Conservation (phyloP, 2,113 vertebrate species). For the Pycnonotus jocosus region DNA sequence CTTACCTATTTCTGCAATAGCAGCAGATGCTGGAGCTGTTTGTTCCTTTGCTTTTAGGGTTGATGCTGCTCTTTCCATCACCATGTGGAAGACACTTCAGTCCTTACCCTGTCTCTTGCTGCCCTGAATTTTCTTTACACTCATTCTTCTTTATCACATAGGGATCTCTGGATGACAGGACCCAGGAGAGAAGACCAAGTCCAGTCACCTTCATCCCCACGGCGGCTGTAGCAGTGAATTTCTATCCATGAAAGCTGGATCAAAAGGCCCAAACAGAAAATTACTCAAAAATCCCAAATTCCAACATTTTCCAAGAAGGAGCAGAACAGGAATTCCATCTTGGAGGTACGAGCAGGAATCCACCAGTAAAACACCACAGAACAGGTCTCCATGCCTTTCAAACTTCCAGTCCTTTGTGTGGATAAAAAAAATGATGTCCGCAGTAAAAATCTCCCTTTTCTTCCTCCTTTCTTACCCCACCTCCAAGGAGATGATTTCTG, state of each 20-base stretch:
- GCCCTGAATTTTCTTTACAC: not conserved
- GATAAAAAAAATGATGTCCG: not conserved
- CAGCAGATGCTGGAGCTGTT: not conserved
- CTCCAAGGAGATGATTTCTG: not conserved
- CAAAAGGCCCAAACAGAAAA: not conserved
- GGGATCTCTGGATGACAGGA: not conserved
- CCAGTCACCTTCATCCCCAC: not conserved
- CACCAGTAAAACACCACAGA: not conserved
- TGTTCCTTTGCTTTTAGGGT: not conserved
- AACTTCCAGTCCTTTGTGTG: not conserved
- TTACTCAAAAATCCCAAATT: not conserved
- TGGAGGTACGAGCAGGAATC: not conserved
- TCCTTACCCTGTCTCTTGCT: not conserved
- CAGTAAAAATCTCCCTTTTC: not conserved
- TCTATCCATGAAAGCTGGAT: not conserved
- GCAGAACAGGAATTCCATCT: not conserved
- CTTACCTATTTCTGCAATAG: constrained; percentile 22
- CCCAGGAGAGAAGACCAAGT: not conserved
- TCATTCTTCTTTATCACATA: not conserved
- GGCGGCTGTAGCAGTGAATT: not conserved
- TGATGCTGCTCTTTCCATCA: not conserved
- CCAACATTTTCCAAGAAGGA: not conserved
- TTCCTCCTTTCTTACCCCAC: not conserved
- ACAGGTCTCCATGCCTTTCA: not conserved
- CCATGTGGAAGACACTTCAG: not conserved